These are phyloP conservation scores for Synergus itoensis DNA, from an alignment of 2,888 invertebrate species.

Conservation along the genomic window DNA sequence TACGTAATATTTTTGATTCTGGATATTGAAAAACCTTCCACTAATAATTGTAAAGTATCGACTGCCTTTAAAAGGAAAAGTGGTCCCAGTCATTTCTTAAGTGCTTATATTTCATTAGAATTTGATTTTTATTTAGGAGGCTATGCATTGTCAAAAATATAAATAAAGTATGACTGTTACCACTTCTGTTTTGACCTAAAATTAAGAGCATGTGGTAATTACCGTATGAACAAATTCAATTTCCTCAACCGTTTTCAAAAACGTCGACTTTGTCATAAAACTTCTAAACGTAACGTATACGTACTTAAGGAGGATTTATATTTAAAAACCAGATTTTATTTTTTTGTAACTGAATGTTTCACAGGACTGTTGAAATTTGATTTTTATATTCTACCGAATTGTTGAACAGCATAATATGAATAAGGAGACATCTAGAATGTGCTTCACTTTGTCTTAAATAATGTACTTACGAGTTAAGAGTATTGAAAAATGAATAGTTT, in stretches of 20 bases:
- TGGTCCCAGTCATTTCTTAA: background rate
- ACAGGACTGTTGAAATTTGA: constrained; percentile 1
- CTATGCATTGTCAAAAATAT: background rate
- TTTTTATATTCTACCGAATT: constrained; percentile 11
- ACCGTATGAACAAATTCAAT: no score
- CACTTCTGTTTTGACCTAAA: background rate
- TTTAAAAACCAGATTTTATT: background rate
- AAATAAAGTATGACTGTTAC: background rate
- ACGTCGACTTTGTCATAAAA: background rate
- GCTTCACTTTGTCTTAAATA: background rate
- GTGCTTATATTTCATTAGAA: constrained; percentile 7
- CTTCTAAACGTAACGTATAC: background rate
- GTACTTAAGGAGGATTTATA: constrained; percentile 24
- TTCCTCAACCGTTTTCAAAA: background rate
- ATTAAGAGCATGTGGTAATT: background rate
- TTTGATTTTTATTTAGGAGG: background rate
- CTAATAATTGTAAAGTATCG: background rate
- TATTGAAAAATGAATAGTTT: background rate
- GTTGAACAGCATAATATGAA: constrained; percentile 18
- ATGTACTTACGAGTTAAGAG: constrained; percentile 14
- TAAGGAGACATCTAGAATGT: background rate
- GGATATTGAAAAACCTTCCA: background rate
- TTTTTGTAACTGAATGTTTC: constrained; percentile 8
- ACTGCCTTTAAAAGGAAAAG: background rate
- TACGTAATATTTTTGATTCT: background rate